Evolutionary conservation across 2,888 invertebrate genomes (phyloP).

Genomic region (Polymixis flavicincta): DNA sequence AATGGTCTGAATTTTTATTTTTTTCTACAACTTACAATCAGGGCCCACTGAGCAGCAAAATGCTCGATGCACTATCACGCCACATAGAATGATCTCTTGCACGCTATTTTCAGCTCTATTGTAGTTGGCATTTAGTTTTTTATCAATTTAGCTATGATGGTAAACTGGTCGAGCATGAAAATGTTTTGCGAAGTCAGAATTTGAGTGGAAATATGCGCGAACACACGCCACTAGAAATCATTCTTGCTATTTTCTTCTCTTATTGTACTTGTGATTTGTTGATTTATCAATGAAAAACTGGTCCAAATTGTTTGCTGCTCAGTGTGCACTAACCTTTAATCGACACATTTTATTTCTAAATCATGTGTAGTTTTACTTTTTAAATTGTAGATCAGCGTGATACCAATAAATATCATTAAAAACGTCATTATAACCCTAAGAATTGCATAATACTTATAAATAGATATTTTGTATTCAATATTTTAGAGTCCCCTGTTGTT

Average conservation of each 20-base stretch:
- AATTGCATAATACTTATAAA: conserved; percentile 61
- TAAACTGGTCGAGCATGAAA: not conserved
- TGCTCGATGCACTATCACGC: not conserved
- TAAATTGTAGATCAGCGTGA: conserved; percentile 45
- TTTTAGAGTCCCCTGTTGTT: conserved; percentile 69
- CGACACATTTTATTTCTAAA: not conserved
- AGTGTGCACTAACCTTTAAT: conserved; percentile 8
- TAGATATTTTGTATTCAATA: conserved; percentile 69
- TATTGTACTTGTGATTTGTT: not conserved
- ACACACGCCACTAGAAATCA: too few relatives aligned
- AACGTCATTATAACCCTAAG: conserved; percentile 52
- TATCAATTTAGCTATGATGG: not conserved
- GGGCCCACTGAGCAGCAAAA: not conserved
- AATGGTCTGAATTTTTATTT: conserved; percentile 6
- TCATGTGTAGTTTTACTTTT: conserved; percentile 10
- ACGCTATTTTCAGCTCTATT: not conserved
- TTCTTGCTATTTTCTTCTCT: not conserved
- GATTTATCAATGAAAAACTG: not conserved
- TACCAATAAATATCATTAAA: conserved; percentile 48
- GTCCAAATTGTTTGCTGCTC: not conserved
- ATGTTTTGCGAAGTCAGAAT: not conserved
- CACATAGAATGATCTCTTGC: not conserved
- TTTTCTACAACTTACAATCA: not conserved
- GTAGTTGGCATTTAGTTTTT: not conserved
- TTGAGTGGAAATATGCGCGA: not conserved